Conservation (phyloP, 2,113 vertebrate species). For the Coptodon rendalli region DNA sequence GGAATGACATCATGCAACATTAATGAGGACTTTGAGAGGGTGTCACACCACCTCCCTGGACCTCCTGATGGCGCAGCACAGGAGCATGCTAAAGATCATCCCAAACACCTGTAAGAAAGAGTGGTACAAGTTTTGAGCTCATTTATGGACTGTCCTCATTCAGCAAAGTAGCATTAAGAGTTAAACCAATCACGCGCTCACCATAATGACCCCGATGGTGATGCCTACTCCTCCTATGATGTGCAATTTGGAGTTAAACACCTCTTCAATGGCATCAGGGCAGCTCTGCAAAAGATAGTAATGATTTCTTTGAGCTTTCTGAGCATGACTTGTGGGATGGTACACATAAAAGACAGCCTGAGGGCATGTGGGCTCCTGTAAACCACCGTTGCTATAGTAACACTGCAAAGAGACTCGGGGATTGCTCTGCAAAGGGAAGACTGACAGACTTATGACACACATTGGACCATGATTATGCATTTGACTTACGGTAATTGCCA, state of each 20-base stretch:
- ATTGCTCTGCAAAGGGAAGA: not conserved
- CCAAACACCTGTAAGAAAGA: slow-evolving; percentile 79
- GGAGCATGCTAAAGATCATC: slow-evolving; percentile 94
- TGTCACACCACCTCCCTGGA: slow-evolving; percentile 86
- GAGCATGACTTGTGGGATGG: not conserved
- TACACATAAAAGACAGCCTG: not conserved
- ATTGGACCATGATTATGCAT: not conserved
- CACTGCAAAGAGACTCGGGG: not conserved
- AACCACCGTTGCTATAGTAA: slow-evolving; percentile 53
- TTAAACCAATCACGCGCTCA: slow-evolving; percentile 46
- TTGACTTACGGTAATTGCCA: not conserved
- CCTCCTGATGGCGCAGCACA: slow-evolving; percentile 90
- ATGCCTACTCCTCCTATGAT: slow-evolving; percentile 86
- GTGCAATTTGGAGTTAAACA: slow-evolving; percentile 84
- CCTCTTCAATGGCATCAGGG: slow-evolving; percentile 73
- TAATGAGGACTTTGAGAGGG: slow-evolving; percentile 2
- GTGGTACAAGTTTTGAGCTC: not conserved
- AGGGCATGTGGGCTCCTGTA: not conserved
- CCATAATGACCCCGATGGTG: slow-evolving; percentile 84
- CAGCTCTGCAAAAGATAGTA: slow-evolving; percentile 72
- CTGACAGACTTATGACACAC: not conserved
- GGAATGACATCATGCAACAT: slow-evolving; percentile 69
- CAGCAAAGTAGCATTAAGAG: not conserved
- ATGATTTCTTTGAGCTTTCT: not conserved
- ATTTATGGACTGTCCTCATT: not conserved